Evolutionary conservation across 2,113 vertebrate species (phyloP), one percentile per base, ranked within the genome.

Genomic region (Atlantisia rogersi): DNA sequence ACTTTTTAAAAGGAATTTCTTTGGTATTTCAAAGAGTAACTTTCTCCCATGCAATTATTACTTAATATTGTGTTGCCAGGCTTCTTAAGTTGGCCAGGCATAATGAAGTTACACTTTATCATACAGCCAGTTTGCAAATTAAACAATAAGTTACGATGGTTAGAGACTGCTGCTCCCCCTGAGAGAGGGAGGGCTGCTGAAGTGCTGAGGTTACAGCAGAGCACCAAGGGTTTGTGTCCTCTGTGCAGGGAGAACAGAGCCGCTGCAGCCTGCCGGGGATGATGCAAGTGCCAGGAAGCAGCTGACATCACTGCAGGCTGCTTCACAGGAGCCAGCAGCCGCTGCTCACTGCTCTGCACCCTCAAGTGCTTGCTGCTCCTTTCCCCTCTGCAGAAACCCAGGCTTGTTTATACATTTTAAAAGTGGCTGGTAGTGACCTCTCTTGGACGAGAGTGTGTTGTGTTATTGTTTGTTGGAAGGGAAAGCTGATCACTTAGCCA

Each of bases 311-410:
- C 1, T 50, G 52, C 68, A 29, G 1, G 5, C 44, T 35, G 3
- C 52, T 42, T 5, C 35, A 20, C 44, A 9, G 1, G 3, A 56
- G 25, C 84, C 5, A 2, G 24, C 11, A 29, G 12, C 18, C 56
- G 39, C 37, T 1, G 8, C 56, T 28, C 1, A 2, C 69, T 6
- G 29, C 63, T 50, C n/a, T 3, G 5, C 0, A 1, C 5, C 3
- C 32, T 32, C 20, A 26, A 22, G 19, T 5, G 29, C 12, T 26
- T 18, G 32, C 55, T 56, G 28, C 40, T 25, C 17, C 0, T 37
- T 14, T 31, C 32, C 52, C 55, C 32, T 55, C n/a, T 20, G 2
- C 10, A 8, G 39, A 19, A 48, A 52, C 79, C 42, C 39, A 77
- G 55, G 13, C 29, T 46, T 60, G 60, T 29, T 85, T 15, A 8